Percentiles rank a stretch among this genome's conserved stretches.
These are phyloP conservation scores for Drosophila hydei DNA, from an alignment of 1,140 invertebrate genomes.

Conservation along the genomic window DNA sequence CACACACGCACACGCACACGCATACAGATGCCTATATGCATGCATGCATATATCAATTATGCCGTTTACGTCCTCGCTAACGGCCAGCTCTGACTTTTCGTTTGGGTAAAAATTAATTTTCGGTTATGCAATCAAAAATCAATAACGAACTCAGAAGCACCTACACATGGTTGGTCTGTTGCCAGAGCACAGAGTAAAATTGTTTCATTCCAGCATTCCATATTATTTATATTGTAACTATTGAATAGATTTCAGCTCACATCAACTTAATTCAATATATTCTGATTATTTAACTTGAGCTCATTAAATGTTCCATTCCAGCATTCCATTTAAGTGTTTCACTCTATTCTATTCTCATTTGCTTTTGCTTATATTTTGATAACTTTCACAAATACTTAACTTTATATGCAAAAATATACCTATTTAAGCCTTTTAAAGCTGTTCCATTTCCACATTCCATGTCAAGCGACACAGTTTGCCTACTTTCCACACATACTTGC, in stretches of 20 bases:
- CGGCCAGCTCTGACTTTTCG: constrained; percentile 18
- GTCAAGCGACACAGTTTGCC: not conserved
- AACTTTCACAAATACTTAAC: no score
- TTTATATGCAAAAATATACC: no score
- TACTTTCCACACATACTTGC: no score
- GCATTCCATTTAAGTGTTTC: not conserved
- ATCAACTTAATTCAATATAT: not conserved
- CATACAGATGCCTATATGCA: constrained; percentile 1
- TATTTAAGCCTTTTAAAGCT: no score
- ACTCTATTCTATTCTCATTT: not conserved
- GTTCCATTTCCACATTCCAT: not conserved
- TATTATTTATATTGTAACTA: not conserved
- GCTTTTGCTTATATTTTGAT: not conserved
- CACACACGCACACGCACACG: constrained; percentile 15
- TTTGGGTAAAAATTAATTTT: constrained; percentile 63
- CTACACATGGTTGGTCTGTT: not conserved
- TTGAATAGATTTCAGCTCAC: not conserved
- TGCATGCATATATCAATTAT: constrained; percentile 69
- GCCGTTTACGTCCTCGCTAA: constrained; percentile 59
- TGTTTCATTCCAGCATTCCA: not conserved
- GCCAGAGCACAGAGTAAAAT: not conserved
- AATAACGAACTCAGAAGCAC: constrained; percentile 20
- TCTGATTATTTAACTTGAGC: not conserved
- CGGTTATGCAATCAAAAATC: constrained; percentile 18
- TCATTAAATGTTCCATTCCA: not conserved